Evolutionary conservation across 2,113 vertebrate species (phyloP).

Genomic region (Pedetes capensis): DNA sequence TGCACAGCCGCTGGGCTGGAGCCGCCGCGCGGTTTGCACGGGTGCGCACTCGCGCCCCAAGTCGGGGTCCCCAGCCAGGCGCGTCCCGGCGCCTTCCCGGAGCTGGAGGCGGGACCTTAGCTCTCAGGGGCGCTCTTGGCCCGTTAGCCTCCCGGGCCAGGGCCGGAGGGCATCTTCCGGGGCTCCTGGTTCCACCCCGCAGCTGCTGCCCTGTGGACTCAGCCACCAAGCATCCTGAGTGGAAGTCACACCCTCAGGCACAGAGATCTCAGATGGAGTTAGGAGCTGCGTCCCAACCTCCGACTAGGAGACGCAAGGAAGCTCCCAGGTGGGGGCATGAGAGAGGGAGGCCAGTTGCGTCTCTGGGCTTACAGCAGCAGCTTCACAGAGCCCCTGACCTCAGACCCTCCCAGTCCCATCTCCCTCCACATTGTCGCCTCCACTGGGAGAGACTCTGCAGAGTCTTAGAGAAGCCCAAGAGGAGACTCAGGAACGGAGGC

Average conservation of each 20-base stretch:
- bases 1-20: background rate
- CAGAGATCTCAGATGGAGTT: background rate
- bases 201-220: background rate
- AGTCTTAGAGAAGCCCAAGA: background rate
- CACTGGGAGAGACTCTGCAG: background rate
- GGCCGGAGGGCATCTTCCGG: background rate
- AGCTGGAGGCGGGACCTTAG: too few relatives aligned
- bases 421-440: background rate
- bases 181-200: background rate
- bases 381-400: background rate
- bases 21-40: rapidly evolving
- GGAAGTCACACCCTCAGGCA: background rate
- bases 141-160: rapidly evolving
- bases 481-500: background rate
- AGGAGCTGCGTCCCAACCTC: background rate
- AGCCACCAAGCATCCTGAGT: rapidly evolving
- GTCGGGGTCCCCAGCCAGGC: too few relatives aligned
- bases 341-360: too few relatives aligned
- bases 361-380: background rate
- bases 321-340: background rate
- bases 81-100: background rate
- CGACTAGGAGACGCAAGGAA: background rate
- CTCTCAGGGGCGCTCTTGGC: background rate
- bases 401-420: background rate
- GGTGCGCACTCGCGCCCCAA: background rate